phyloP scores from a whole-genome alignment of 2,113 vertebrate species.

The Aviceda subcristata region DNA sequence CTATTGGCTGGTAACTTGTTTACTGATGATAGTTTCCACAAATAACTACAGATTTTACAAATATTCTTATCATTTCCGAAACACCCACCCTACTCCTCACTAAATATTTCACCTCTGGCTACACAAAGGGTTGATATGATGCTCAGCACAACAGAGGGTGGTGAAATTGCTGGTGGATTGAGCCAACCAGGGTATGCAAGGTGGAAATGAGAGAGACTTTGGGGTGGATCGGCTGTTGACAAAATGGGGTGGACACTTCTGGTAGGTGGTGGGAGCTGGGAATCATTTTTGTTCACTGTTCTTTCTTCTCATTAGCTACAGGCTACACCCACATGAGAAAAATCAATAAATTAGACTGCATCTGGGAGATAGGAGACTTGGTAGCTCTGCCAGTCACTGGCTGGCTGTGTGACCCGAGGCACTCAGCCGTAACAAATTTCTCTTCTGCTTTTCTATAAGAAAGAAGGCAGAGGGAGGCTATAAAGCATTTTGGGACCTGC shows the following conservation, averaged over 20 bases:
- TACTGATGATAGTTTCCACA: not conserved
- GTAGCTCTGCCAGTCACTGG: slow-evolving; percentile 24
- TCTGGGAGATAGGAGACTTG: not conserved
- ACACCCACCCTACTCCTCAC: not conserved
- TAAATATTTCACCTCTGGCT: not conserved
- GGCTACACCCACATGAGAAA: not conserved
- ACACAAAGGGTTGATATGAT: not conserved
- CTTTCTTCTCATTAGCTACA: slow-evolving; percentile 2
- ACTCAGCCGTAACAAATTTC: not conserved
- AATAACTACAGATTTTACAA: not conserved
- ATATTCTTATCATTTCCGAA: slow-evolving; percentile 11
- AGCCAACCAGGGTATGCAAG: not conserved
- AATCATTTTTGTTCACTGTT: not conserved
- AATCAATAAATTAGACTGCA: slow-evolving; percentile 22
- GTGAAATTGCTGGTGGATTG: not conserved
- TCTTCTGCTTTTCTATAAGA: not conserved
- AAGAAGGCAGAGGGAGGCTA: not conserved
- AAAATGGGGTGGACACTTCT: not conserved
- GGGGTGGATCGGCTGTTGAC: not conserved
- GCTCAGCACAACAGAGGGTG: not conserved
- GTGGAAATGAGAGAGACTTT: not conserved
- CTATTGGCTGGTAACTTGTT: not conserved
- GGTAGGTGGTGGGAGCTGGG: not conserved
- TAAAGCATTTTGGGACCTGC: slow-evolving; percentile 4
- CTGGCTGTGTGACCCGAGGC: not conserved